These are phyloP conservation scores for Lasioglossum morio DNA, from an alignment of 2,888 invertebrate species.

Conservation along the genomic window DNA sequence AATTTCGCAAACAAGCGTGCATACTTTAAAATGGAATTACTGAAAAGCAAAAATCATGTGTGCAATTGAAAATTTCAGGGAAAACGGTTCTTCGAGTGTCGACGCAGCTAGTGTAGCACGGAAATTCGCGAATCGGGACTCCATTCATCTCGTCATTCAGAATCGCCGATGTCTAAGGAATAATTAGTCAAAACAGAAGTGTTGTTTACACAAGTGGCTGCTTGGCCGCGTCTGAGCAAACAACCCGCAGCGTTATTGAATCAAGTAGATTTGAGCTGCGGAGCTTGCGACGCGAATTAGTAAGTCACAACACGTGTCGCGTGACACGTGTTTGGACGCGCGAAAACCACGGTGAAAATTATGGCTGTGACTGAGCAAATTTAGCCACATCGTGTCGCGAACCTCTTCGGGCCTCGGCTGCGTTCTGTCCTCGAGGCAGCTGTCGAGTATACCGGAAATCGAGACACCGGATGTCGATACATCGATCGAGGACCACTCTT, in stretches of 20 bases:
- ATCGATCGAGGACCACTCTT: constrained; percentile 14
- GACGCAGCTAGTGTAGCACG: background rate
- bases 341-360: constrained; percentile 50
- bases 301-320: constrained; percentile 50
- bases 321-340: constrained; percentile 46
- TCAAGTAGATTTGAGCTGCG: constrained; percentile 32
- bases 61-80: too few relatives aligned
- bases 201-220: constrained; percentile 47
- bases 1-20: background rate
- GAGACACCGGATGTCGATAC: constrained; percentile 19
- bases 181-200: constrained; percentile 47
- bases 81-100: background rate
- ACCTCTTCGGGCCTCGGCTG: constrained; percentile 36
- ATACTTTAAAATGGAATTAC: background rate
- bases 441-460: constrained; percentile 54
- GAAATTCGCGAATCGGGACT: background rate
- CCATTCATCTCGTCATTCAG: background rate
- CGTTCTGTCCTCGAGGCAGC: constrained; percentile 39
- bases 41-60: background rate
- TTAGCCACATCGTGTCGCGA: constrained; percentile 38
- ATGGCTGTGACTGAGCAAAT: constrained; percentile 61
- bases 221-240: constrained; percentile 38
- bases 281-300: constrained; percentile 30
- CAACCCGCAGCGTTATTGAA: constrained; percentile 24
- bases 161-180: constrained; percentile 14